Conservation (phyloP, 2,113 vertebrate species). For the Plotosus lineatus region DNA sequence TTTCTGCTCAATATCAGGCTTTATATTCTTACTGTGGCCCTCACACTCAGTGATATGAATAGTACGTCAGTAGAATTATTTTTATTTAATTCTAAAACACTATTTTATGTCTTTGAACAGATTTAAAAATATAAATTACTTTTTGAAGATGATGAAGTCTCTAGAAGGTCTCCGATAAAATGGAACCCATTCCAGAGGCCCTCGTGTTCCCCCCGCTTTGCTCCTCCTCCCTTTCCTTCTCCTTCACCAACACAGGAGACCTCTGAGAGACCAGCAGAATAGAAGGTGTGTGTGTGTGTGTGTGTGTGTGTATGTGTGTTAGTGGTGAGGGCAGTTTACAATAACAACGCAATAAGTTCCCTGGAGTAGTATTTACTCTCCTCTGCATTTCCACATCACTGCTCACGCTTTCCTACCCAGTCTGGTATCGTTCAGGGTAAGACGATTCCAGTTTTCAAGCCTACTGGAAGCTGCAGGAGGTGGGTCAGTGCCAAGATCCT, state of each 20-base stretch:
- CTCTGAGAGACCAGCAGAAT: conserved; percentile 31
- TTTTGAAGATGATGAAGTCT: conserved; percentile 29
- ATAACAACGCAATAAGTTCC: conserved; percentile 39
- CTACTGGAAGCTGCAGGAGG: neutral
- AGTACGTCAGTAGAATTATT: neutral
- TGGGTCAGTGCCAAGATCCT: neutral
- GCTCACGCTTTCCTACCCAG: conserved; percentile 36
- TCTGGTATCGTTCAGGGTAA: conserved; percentile 22
- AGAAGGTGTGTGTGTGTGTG: neutral
- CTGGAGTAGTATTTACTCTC: conserved; percentile 28
- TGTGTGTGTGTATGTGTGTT: conserved; percentile 1
- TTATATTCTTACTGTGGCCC: no score
- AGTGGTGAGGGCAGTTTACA: neutral
- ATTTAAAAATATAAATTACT: conserved; percentile 32
- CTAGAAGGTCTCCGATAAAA: conserved; percentile 43
- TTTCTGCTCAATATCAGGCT: no score
- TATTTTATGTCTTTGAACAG: neutral
- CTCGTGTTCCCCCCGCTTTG: neutral
- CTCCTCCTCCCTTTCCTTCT: neutral
- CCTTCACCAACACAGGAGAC: conserved; percentile 10
- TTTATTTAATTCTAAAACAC: neutral
- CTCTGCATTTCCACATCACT: conserved; percentile 45
- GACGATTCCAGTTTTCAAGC: conserved; percentile 1
- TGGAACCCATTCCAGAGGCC: conserved; percentile 51
- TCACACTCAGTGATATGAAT: no score